Conservation (phyloP, 2,797 vertebrate genomes). For the Atherinosoma microstoma region DNA sequence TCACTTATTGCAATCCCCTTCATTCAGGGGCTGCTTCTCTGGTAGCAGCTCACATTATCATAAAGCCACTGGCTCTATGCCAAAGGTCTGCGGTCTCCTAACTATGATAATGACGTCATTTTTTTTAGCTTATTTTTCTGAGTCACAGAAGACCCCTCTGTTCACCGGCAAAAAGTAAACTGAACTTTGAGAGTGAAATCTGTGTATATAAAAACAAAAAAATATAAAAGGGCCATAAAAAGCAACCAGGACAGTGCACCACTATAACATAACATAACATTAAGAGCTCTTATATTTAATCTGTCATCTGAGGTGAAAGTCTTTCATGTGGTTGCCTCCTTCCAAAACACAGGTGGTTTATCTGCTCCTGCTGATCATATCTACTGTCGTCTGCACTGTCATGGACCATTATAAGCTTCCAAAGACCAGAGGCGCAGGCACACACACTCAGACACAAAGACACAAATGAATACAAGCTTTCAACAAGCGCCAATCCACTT, state of each 20-base stretch:
- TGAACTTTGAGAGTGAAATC: conserved; percentile 4
- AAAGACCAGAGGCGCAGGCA: conserved; percentile 32
- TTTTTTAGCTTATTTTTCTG: background rate
- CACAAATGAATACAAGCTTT: conserved; percentile 77
- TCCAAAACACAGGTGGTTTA: conserved; percentile 78
- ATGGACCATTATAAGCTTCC: conserved; percentile 62
- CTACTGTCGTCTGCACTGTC: conserved; percentile 73
- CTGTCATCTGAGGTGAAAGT: conserved; percentile 54
- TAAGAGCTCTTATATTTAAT: conserved; percentile 36
- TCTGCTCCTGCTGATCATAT: conserved; percentile 70
- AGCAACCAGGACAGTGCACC: background rate
- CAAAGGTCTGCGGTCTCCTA: conserved; percentile 2
- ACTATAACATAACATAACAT: background rate
- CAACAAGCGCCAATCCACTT: conserved; percentile 88
- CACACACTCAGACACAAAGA: conserved; percentile 63
- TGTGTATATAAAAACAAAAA: conserved; percentile 9
- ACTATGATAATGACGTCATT: conserved; percentile 4
- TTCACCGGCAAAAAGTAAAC: background rate
- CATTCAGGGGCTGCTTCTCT: background rate
- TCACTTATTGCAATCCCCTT: background rate
- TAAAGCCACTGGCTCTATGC: conserved; percentile 1
- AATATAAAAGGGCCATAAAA: background rate
- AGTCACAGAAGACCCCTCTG: background rate
- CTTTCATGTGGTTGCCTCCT: conserved; percentile 65
- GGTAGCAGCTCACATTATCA: background rate